Evolutionary conservation across 2,113 vertebrate species (phyloP), one percentile per base, ranked within the genome.

Genomic region (Pluvianellus socialis): DNA sequence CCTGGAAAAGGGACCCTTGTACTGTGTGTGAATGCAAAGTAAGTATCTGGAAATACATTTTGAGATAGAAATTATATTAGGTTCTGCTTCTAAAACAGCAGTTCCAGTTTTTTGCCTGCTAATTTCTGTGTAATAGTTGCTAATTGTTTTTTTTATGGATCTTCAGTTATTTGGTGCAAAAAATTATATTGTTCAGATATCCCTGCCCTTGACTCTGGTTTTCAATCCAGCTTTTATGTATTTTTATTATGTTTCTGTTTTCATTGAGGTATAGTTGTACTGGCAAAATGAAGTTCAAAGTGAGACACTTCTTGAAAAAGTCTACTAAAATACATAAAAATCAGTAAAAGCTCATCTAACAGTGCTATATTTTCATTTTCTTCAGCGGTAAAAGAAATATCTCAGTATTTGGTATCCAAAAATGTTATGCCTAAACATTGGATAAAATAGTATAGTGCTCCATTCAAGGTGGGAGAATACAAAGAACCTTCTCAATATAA

Each of bases 1-100:
- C 88, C 28, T 99, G 99, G 99, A 99, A 98, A 68, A 98, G 96
- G 56, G 99, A 99, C 63, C 59, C 98, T 6, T 99, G 99, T 97
- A 98, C 99, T 88, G 70, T 82, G 38, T 99, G 99, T 97, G 98
- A 99, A 97, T 99, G 99, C 98, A 98, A 89, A 90, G 99, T 99
- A 98, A 85, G 99, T 98, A 68, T 33, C 9, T 65, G 40, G 26
- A 66, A 87, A 47, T 67, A 5, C 8, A 44, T 26, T 58, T 35
- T 20, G 28, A 35, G 9, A 22, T 26, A 35, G 24, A 47, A 44
- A 14, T 45, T 10, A 22, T 21, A 21, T 56, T 66, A 33, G 4
- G 6, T 65, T 88, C 53, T 91, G 2, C 26, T 90, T 80, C 53
- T 83, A 50, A 92, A 79, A 35, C 33, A 74, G 18, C 15, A 27